These are phyloP conservation scores for Dinomys branickii DNA, from an alignment of 2,113 vertebrate species.

Conservation along the genomic window DNA sequence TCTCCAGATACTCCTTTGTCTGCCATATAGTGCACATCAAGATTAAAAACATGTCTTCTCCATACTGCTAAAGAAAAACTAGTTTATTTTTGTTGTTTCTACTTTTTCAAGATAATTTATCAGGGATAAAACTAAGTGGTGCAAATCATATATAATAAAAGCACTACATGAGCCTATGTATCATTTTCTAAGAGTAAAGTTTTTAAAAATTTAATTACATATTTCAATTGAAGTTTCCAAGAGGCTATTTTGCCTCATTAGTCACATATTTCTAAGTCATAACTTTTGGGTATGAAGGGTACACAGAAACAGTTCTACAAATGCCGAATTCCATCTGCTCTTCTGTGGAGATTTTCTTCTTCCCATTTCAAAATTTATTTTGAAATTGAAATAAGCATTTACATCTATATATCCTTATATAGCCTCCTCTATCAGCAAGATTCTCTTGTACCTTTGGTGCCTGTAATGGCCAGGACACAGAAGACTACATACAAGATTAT, in stretches of 20 bases:
- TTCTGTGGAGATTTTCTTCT: background rate
- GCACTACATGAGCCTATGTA: background rate
- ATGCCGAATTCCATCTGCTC: background rate
- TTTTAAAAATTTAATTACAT: background rate
- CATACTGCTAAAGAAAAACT: background rate
- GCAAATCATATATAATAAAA: background rate
- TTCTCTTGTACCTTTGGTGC: background rate
- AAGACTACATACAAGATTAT: background rate
- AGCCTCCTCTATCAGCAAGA: background rate
- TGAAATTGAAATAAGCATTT: background rate
- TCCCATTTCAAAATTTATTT: background rate
- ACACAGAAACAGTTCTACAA: background rate
- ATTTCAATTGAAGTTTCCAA: background rate
- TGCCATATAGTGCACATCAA: background rate
- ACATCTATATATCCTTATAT: background rate
- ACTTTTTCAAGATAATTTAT: background rate
- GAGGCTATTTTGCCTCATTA: background rate
- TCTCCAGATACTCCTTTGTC: background rate
- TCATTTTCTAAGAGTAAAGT: background rate
- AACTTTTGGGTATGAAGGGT: background rate
- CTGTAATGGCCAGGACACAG: background rate
- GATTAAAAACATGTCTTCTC: background rate
- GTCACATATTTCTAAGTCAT: background rate
- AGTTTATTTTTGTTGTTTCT: background rate
- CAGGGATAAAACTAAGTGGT: background rate